Evolutionary conservation across 2,888 invertebrate genomes (phyloP), one percentile per base, ranked within the genome.

Genomic region (Nebria salina): DNA sequence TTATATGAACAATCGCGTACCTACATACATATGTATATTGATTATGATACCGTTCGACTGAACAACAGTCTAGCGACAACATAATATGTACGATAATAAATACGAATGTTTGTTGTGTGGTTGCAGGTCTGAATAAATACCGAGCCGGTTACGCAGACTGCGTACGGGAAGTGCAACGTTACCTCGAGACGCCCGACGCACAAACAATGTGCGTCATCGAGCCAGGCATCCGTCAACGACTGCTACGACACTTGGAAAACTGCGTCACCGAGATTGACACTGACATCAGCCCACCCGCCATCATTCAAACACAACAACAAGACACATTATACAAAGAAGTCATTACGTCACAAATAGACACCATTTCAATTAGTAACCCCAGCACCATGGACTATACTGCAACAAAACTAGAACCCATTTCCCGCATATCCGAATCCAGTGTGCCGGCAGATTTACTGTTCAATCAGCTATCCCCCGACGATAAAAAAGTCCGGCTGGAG

Each of bases 81-180:
- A n/a, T 41, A 34, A 34, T 34, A 34, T 4, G 5, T 73, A 20
- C 13, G 7, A 75, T 41, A 34, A 34, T 34, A 34, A 34, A 34
- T 73, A 20, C 13, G 7, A 75, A 75, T 75, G 75, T 75, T 64
- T 64, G 20, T 64, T 74, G 66, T 65, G 5, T 64, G 84, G 84
- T 86, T 73, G 84, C 80, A 83, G 90, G 90, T 8, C 88, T 92
- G 83, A 92, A 91, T 87, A 93, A 93, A 88, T 93, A 93, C 88
- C 91, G 92, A 84, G 92, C 93, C 34, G 93, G 93, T 9, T 93
- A 93, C 86, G 90, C 92, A 84, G 93, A 93, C 86, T 93, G 93
- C 86, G 92, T 92, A 9, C 87, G 91, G 83, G 93, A 93, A 89
- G 93, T 93, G 73, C 88, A 90, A 84, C 83, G 91, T 77, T 92